These are phyloP conservation scores for Muscidifurax raptorellus DNA, from an alignment of 1,140 invertebrate species.

Conservation along the genomic window DNA sequence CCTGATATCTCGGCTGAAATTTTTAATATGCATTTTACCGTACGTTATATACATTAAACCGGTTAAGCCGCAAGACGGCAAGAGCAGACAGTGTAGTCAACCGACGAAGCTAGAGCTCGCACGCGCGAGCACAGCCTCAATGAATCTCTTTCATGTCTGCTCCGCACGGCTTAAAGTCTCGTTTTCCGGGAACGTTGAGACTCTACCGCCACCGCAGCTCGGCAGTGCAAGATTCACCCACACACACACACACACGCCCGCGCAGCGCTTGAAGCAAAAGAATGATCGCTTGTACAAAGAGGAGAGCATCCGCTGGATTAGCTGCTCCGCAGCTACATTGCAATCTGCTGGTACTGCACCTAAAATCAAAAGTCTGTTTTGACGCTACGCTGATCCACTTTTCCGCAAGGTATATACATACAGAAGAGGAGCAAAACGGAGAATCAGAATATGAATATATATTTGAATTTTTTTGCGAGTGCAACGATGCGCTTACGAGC, in stretches of 20 bases:
- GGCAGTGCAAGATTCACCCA: constrained; percentile 18
- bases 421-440: neutral
- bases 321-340: neutral
- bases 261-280: neutral
- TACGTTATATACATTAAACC: neutral
- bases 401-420: neutral
- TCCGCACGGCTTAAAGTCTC: constrained; percentile 9
- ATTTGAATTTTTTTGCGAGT: too few species aligned
- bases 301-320: neutral
- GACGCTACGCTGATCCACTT: too few species aligned
- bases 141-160: constrained; percentile 37
- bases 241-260: neutral
- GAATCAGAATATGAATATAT: too few species aligned
- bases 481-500: neutral
- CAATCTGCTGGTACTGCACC: neutral
- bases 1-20: neutral
- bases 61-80: neutral
- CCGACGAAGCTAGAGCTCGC: too few species aligned
- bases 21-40: neutral
- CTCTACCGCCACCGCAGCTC: neutral
- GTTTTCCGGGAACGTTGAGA: constrained; percentile 12
- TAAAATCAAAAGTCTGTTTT: neutral
- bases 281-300: neutral
- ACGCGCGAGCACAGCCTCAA: neutral
- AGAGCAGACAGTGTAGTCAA: neutral